Evolutionary conservation across 2,113 vertebrate genomes (phyloP).

Genomic region (Dipodomys merriami): DNA sequence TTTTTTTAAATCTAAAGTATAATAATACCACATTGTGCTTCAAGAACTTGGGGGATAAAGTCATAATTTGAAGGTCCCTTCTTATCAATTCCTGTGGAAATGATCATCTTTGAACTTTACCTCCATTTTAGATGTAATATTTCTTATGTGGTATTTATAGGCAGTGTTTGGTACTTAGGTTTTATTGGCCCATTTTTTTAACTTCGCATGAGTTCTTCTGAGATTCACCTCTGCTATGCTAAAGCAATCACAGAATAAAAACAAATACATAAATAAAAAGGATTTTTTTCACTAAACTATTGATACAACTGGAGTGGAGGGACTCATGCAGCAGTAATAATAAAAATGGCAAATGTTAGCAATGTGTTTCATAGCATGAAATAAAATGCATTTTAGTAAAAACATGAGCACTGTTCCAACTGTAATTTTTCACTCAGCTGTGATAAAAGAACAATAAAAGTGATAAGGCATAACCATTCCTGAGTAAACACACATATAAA

Average conservation of each 20-base stretch:
- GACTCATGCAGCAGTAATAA: conserved; percentile 10
- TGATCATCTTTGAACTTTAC: conserved; percentile 45
- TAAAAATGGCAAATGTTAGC: conserved; percentile 58
- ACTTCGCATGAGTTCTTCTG: conserved; percentile 42
- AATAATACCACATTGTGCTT: conserved; percentile 27
- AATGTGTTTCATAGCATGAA: conserved; percentile 76
- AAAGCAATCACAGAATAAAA: conserved; percentile 70
- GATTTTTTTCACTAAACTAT: conserved; percentile 62
- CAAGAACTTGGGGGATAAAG: conserved; percentile 36
- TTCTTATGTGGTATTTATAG: conserved; percentile 43
- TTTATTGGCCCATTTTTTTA: conserved; percentile 69
- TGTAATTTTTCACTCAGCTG: conserved; percentile 69
- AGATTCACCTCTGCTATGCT: conserved; percentile 54
- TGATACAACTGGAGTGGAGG: conserved; percentile 54
- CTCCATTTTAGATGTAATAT: neutral
- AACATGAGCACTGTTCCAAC: conserved; percentile 40
- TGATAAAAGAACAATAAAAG: conserved; percentile 74
- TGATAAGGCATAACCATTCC: conserved; percentile 75
- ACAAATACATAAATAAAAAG: conserved; percentile 67
- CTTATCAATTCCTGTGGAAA: conserved; percentile 47
- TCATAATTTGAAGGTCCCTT: conserved; percentile 63
- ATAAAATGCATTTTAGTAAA: conserved; percentile 75
- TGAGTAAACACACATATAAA: conserved; percentile 68
- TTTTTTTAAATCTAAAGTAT: neutral
- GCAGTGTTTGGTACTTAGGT: conserved; percentile 39